These are phyloP conservation scores for Jordanella pulchra DNA, from an alignment of 2,797 vertebrate genomes.

Conservation along the genomic window DNA sequence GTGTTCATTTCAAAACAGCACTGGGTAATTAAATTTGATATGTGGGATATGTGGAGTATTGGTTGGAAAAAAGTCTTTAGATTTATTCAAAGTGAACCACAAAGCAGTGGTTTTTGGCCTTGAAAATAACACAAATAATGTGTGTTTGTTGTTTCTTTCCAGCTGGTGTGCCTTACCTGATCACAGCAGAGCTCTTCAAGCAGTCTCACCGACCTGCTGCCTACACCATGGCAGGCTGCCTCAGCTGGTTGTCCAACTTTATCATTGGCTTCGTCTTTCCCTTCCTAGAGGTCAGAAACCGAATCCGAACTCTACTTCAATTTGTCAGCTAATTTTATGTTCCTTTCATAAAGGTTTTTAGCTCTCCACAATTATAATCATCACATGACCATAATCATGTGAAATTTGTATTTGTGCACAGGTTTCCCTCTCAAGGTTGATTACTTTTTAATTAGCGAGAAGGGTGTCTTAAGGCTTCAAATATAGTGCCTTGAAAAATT, in stretches of 20 bases:
- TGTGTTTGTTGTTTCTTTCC: conserved; percentile 2
- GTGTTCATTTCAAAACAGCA: conserved; percentile 50
- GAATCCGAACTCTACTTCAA: not conserved
- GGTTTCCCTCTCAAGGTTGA: not conserved
- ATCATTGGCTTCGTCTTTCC: conserved; percentile 89
- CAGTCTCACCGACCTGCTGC: conserved; percentile 88
- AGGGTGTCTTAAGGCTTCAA: not conserved
- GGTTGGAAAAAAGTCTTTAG: conserved; percentile 22
- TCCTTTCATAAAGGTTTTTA: not conserved
- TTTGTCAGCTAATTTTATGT: too few relatives aligned
- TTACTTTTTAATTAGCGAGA: not conserved
- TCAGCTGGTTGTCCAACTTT: conserved; percentile 94
- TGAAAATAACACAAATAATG: not conserved
- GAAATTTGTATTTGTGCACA: not conserved
- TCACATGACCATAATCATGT: not conserved
- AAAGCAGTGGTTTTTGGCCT: not conserved
- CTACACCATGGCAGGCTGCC: conserved; percentile 86
- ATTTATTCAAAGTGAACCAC: conserved; percentile 1
- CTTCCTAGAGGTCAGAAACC: conserved; percentile 85
- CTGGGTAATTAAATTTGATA: conserved; percentile 42
- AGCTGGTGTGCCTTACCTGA: conserved; percentile 89
- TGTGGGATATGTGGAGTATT: conserved; percentile 38
- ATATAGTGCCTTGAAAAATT: not conserved
- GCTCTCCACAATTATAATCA: not conserved
- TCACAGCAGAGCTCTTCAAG: conserved; percentile 90